A percentile compares a stretch with the other conserved stretches of the same genome.
These are phyloP conservation scores for Sitobion miscanthi DNA, from an alignment of 1,140 invertebrate genomes.

Conservation along the genomic window DNA sequence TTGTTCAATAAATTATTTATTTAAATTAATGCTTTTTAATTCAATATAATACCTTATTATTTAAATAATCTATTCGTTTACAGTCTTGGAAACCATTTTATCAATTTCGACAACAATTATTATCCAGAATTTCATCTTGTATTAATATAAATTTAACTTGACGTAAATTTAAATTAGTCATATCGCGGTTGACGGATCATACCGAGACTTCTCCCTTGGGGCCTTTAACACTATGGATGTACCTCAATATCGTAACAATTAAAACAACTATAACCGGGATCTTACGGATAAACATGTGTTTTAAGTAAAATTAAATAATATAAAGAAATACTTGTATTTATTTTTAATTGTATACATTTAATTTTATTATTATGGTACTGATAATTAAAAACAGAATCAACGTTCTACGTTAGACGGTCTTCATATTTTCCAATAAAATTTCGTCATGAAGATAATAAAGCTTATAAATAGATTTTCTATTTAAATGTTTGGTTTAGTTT, in stretches of 20 bases:
- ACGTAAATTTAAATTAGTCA: slow-evolving; percentile 47
- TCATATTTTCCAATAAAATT: not conserved
- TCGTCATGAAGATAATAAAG: not conserved
- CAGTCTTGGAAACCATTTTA: not conserved
- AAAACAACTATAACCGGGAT: slow-evolving; percentile 1
- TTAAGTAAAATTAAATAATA: not conserved
- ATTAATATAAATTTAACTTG: slow-evolving; percentile 16
- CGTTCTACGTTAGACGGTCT: not conserved
- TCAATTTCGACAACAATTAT: not conserved
- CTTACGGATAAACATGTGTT: not conserved
- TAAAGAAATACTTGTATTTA: not conserved
- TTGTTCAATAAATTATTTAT: not conserved
- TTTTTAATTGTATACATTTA: not conserved
- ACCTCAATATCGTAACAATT: slow-evolving; percentile 1
- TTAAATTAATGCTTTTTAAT: not conserved
- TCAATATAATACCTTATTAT: not conserved
- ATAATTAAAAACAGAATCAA: not conserved
- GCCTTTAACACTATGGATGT: not conserved
- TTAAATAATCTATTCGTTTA: not conserved
- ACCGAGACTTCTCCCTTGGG: not conserved
- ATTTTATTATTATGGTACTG: not conserved
- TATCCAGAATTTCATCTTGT: not conserved
- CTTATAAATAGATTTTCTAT: not conserved
- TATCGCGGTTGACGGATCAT: slow-evolving; percentile 34
- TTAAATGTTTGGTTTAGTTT: not conserved